Base-by-base conservation (phyloP, 2,888 invertebrate species). In the Beris chalybata region DNA sequence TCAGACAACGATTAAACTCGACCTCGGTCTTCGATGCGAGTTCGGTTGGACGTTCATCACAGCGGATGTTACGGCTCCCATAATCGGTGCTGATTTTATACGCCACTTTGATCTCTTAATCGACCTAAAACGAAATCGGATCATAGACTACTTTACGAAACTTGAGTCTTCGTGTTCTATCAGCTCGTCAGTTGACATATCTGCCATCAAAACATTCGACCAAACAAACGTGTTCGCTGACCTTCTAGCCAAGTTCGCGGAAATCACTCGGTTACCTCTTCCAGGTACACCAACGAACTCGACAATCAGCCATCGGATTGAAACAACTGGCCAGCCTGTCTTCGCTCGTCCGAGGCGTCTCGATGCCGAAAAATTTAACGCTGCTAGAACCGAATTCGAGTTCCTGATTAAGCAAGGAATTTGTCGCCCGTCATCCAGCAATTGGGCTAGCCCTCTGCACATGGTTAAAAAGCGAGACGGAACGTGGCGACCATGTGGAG, bases 81-180 rank as follows among this genome's bases (percentile, higher is more conserved):
- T 72, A 13, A 67, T 71, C 1, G 71, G 71, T 1, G 71, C 71
- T 0, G 72, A 74, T 50, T 72, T 72, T 56, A 38, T 71, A 6
- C 45, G 54, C 11, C 64, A 69, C 13, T 66, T 59, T n/a, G 52
- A 66, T 22, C 22, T 22, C 1, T 22, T 22, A 3, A 44, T 44
- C 44, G 11, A 44, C n/a, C 50, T 50, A 11, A 50, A 50, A 7
- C 1, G 15, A 11, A 50, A 11, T 4, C 44, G 44, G 3, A 9
- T 50, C 13, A 50, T 50, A 12, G 50, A 50, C 13, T 3, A 50
- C 3, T 13, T n/a, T 1, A 50, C 50, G 15, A 11, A 4, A 50
- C 12, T 50, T 7, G 13, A 50, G 15, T n/a, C 50, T 2, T 4
- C 13, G 13, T 50, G 50, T 3, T 11, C 13, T n/a, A n/a, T 50